Evolutionary conservation across 2,113 vertebrate species (phyloP).

Genomic region (Pluvialis apricaria): DNA sequence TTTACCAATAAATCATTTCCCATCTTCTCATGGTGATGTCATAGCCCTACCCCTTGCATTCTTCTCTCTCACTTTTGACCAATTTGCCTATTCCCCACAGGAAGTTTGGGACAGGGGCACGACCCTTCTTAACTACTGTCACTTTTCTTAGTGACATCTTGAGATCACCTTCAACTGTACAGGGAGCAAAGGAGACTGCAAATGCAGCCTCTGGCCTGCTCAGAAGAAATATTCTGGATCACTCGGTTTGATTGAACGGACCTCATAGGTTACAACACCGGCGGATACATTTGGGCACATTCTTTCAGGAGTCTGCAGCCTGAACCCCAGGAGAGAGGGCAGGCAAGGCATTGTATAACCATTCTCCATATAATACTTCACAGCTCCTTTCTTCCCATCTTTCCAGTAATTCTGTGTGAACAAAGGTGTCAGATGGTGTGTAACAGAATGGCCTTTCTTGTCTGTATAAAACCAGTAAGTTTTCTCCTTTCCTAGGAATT

Average conservation of each 20-base stretch:
- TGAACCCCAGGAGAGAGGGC: neutral
- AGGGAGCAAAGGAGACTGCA: neutral
- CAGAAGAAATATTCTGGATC: neutral
- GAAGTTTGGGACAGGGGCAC: neutral
- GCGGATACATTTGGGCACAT: neutral
- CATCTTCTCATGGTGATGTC: neutral
- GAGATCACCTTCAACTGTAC: neutral
- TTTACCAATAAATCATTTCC: neutral
- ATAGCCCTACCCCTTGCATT: neutral
- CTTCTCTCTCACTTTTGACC: neutral
- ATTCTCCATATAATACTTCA: neutral
- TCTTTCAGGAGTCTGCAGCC: neutral
- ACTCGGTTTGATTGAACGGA: neutral
- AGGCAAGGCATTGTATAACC: neutral
- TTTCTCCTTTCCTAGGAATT: conserved; percentile 52
- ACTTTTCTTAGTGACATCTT: neutral
- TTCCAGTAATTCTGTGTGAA: neutral
- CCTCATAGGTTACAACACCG: neutral
- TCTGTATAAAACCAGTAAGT: neutral
- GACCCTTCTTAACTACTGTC: neutral
- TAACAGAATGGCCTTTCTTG: neutral
- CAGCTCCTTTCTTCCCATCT: neutral
- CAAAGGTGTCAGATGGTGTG: neutral
- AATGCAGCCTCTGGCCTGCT: neutral
- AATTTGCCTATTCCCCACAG: neutral